Evolutionary conservation across 2,113 vertebrate species (phyloP).

Genomic region (Glaucidium brasilianum): DNA sequence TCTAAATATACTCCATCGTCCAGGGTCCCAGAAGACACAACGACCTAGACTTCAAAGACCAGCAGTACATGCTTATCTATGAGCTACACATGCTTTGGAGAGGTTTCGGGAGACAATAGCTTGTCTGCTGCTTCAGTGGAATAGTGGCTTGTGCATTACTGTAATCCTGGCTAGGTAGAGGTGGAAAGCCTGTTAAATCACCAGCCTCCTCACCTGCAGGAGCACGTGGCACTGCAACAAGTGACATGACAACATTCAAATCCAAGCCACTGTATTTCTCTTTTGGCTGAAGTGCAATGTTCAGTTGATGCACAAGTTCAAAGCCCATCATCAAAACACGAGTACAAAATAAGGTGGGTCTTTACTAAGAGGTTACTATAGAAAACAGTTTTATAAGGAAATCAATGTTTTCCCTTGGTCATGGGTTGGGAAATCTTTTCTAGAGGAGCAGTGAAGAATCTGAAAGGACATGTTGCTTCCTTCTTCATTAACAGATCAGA

Average conservation of each 20-base stretch:
- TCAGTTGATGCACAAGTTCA: background rate
- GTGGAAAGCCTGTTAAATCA: background rate
- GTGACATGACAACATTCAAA: background rate
- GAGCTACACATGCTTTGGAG: background rate
- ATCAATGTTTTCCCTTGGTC: background rate
- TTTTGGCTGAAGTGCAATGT: background rate
- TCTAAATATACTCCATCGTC: background rate
- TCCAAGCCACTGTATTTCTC: background rate
- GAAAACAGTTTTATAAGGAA: background rate
- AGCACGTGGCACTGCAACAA: constrained; percentile 28
- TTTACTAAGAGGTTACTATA: background rate
- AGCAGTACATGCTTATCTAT: background rate
- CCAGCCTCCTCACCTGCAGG: constrained; percentile 5
- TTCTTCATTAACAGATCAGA: background rate
- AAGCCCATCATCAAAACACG: background rate
- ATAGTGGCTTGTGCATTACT: background rate
- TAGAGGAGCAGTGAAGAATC: background rate
- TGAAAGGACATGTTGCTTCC: background rate
- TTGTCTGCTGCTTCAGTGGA: background rate
- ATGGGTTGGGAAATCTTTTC: background rate
- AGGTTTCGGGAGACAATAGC: background rate
- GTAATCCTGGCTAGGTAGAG: background rate
- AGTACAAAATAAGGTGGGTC: background rate
- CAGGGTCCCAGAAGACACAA: background rate
- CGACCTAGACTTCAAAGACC: background rate